Percentiles rank a stretch among this genome's conserved stretches.
Evolutionary conservation across 2,113 vertebrate genomes (phyloP).

Genomic region (Cnemophilus loriae): DNA sequence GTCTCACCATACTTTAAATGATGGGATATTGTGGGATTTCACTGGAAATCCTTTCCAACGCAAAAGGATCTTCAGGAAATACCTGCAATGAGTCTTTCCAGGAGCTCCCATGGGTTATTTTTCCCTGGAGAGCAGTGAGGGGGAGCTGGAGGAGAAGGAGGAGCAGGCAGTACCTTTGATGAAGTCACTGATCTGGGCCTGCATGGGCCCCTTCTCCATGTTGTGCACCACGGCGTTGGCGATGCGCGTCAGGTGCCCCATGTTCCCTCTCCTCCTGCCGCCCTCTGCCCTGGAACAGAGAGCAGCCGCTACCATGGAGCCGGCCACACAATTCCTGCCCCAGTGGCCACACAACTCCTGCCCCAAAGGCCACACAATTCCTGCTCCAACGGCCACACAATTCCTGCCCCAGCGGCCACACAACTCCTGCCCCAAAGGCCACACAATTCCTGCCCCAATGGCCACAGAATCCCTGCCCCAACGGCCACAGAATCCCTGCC

Average conservation of each 20-base stretch:
- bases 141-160: background rate
- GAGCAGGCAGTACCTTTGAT: constrained; percentile 81
- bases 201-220: constrained; percentile 87
- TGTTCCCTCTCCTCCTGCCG: constrained; percentile 89
- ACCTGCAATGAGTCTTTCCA: background rate
- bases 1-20: background rate
- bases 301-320: background rate
- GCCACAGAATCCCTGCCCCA: background rate
- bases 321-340: fast-evolving
- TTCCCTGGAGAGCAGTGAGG: background rate
- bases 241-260: constrained; percentile 95
- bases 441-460: fast-evolving
- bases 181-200: constrained; percentile 83
- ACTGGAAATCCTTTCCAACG: background rate
- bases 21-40: background rate
- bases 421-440: background rate
- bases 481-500: fast-evolving
- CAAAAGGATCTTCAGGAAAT: background rate
- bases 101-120: background rate
- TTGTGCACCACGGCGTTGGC: constrained; percentile 94
- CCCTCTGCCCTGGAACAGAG: constrained; percentile 81
- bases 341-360: background rate
- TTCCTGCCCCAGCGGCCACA: background rate
- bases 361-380: too few relatives aligned
- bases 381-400: fast-evolving